Evolutionary conservation across 2,113 vertebrate genomes (phyloP), one percentile per base, ranked within the genome.

Genomic region (Mormyrus lacerda): DNA sequence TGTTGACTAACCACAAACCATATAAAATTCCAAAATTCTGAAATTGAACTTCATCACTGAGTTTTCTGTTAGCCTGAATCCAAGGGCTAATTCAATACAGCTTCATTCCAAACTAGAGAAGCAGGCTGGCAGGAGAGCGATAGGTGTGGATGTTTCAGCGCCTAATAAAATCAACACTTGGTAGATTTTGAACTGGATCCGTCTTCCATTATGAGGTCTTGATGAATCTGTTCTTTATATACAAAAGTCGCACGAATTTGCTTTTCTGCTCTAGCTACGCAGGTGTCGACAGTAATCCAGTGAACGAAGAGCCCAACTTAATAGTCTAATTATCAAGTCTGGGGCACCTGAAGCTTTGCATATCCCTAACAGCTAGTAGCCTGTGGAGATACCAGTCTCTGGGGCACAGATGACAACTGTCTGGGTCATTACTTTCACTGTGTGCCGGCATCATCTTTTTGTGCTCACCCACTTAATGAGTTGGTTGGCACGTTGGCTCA

Each of bases 361-460:
- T 79, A 79, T 79, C 17, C 73, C 73, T 79, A 79, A 79, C 73
- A 79, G 73, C 73, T 79, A 79, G 31, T 79, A 79, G 35, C 73
- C 73, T 79, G 73, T 79, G 73, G 73, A 79, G 73, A 79, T 79
- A 79, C 73, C 73, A 79, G 73, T 79, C 73, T 42, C 73, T 79
- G 73, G 73, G 73, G 73, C 73, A 79, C 73, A 79, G 73, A 79
- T 79, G 73, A 79, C 73, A 79, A 42, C 73, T 79, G 35, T 42
- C 42, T 79, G 73, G 73, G 73, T 79, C 73, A 79, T 79, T 84
- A 84, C 82, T 45, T 84, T 24, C 42, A n/a, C 24, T 84, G 39
- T 47, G 39, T n/a, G 44, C 42, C 2, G 8, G 24, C 82, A 84
- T 84, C 24, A 47, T 44, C 47, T 84, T 73, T 84, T 84, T 42